Evolutionary conservation across 2,888 invertebrate genomes (phyloP).

Genomic region (Syrista parreyssii): DNA sequence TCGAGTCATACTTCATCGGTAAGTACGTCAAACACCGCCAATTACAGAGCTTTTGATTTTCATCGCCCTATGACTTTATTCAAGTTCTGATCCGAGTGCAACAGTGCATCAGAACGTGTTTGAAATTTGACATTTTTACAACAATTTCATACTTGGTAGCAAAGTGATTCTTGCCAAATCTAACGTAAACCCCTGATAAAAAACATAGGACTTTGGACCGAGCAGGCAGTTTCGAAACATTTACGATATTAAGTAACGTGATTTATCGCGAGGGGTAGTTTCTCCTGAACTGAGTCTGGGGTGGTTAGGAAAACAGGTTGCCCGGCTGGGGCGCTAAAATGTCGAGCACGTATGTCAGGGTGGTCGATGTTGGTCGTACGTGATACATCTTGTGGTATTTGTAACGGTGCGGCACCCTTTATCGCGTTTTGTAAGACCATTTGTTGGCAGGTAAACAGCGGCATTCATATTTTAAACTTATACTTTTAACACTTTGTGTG

Average conservation of each 20-base stretch:
- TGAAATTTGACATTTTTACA: neutral
- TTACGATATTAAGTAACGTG: neutral
- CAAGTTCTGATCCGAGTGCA: neutral
- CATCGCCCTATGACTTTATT: neutral
- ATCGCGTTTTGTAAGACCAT: neutral
- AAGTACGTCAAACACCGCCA: neutral
- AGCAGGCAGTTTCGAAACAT: neutral
- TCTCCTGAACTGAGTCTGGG: neutral
- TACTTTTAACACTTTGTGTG: neutral
- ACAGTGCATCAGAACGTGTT: neutral
- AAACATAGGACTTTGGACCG: neutral
- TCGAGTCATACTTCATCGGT: neutral
- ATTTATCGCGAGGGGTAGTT: neutral
- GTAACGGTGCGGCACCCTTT: neutral
- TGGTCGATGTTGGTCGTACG: constrained; percentile 44
- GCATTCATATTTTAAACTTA: neutral
- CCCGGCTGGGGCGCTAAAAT: constrained; percentile 21
- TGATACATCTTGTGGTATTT: constrained; percentile 43
- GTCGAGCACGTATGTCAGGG: constrained; percentile 37
- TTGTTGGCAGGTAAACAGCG: neutral
- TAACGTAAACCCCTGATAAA: neutral
- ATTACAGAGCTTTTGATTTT: neutral
- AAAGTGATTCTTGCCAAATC: neutral
- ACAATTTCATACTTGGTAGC: neutral
- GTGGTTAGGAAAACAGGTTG: neutral